A percentile compares a stretch with the other conserved stretches of the same genome.
phyloP scores from a whole-genome alignment of 30 jellyfish, hydroid and myxozoan species.

The Turritopsis rubra region DNA sequence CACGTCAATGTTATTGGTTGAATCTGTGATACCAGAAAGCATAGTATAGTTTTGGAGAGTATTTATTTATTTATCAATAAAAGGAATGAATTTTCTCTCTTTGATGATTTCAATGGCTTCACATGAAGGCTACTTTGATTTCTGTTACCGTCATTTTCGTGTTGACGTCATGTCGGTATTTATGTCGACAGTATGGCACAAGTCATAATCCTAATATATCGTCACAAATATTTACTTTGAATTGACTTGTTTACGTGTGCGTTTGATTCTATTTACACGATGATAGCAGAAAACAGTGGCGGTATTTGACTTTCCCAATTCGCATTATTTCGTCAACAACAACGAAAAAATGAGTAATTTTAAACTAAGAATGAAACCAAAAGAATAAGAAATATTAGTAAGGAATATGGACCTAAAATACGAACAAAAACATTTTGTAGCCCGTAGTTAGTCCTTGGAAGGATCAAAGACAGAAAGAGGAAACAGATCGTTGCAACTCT shows the following conservation, averaged over 20 bases:
- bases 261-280: neutral
- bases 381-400: too few relatives aligned
- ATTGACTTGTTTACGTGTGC: neutral
- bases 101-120: neutral
- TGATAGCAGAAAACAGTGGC: neutral
- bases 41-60: neutral
- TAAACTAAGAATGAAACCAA: neutral
- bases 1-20: neutral
- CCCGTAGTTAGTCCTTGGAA: too few relatives aligned
- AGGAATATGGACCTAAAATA: too few relatives aligned
- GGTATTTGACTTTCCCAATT: neutral
- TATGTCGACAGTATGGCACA: neutral
- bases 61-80: neutral
- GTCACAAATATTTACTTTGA: neutral
- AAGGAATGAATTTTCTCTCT: neutral
- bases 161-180: neutral
- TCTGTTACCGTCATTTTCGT: neutral
- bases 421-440: too few relatives aligned
- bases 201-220: neutral
- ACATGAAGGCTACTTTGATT: neutral
- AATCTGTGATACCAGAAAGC: slow-evolving; percentile 15
- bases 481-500: neutral
- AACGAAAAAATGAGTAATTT: neutral
- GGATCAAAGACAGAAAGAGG: neutral
- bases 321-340: neutral